Conservation (phyloP, 23 tunicate species). For the Oikopleura vanhoeffeni region DNA sequence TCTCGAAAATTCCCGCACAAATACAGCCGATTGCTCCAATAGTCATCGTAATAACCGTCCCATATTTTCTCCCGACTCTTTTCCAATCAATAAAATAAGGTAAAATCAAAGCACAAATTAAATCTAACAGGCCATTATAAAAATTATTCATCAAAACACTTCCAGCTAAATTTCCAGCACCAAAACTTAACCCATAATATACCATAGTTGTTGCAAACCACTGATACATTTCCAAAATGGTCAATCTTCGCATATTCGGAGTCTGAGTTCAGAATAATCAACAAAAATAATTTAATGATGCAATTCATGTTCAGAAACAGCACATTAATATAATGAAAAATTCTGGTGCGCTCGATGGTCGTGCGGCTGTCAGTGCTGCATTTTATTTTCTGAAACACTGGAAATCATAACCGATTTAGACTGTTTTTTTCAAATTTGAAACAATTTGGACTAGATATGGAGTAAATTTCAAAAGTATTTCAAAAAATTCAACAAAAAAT, state of each 20-base stretch:
- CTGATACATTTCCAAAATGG: not conserved
- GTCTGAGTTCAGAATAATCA: too few relatives aligned
- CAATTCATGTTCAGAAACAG: too few relatives aligned
- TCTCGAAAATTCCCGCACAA: not conserved
- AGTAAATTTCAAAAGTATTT: too few relatives aligned
- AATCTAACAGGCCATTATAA: not conserved
- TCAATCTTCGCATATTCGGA: not conserved
- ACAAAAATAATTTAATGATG: too few relatives aligned
- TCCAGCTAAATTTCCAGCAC: not conserved
- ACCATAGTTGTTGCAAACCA: not conserved
- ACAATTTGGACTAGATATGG: too few relatives aligned
- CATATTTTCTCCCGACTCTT: not conserved
- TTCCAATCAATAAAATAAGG: not conserved
- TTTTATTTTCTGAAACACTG: too few relatives aligned
- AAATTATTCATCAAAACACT: not conserved
- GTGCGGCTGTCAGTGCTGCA: too few relatives aligned
- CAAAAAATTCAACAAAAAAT: too few relatives aligned
- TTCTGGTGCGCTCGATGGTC: too few relatives aligned
- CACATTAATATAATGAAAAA: too few relatives aligned
- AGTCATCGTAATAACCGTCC: not conserved
- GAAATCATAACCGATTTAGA: too few relatives aligned
- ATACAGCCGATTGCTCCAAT: not conserved
- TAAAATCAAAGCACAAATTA: not conserved
- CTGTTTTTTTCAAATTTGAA: too few relatives aligned
- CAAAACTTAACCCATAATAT: not conserved